These are phyloP conservation scores for Biston stratarius DNA, from an alignment of 2,888 invertebrate genomes.

Conservation along the genomic window DNA sequence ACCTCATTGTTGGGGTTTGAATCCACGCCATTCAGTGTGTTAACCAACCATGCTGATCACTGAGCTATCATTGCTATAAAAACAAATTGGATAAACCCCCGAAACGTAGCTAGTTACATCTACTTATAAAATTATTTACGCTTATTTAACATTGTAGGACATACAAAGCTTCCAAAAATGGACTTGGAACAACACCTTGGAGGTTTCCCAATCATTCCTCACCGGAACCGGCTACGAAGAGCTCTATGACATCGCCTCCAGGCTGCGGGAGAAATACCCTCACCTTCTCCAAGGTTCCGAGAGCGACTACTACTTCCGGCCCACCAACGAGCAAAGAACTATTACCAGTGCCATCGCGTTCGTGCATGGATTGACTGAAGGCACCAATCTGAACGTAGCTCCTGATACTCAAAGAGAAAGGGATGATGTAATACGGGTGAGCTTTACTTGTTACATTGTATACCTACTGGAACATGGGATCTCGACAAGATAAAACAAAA, in stretches of 20 bases:
- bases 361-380: constrained; percentile 81
- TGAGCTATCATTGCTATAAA: no score
- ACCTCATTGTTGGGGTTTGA: no score
- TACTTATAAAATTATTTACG: no score
- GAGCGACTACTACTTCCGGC: constrained; percentile 86
- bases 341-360: constrained; percentile 88
- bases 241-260: constrained; percentile 85
- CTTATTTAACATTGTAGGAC: constrained; percentile 74
- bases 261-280: constrained; percentile 66
- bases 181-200: constrained; percentile 88
- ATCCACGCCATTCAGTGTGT: no score
- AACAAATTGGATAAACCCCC: no score
- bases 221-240: constrained; percentile 88
- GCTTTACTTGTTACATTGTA: constrained; percentile 24
- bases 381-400: constrained; percentile 54
- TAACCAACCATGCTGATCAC: no score
- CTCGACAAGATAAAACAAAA: no score
- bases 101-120: no score
- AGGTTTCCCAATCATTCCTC: constrained; percentile 84
- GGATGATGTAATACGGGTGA: constrained; percentile 73
- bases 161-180: constrained; percentile 88
- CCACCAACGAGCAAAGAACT: constrained; percentile 87
- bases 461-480: no score
- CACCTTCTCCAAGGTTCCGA: constrained; percentile 76
- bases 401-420: constrained; percentile 56